Evolutionary conservation across 2,888 invertebrate species (phyloP).

Genomic region (Bhutanitis thaidina): DNA sequence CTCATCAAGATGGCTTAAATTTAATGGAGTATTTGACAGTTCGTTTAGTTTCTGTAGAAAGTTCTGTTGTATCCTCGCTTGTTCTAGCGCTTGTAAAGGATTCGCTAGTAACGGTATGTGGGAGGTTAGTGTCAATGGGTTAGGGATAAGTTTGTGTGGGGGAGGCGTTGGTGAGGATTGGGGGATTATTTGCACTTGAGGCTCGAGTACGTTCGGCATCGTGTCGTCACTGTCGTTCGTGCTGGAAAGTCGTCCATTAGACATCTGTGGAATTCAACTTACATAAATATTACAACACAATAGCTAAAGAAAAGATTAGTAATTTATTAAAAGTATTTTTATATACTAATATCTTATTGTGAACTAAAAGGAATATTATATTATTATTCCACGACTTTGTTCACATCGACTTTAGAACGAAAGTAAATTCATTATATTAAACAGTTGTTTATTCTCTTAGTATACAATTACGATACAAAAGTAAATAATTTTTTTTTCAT

Average conservation of each 20-base stretch:
- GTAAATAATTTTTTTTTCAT: too few species aligned
- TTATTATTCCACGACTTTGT: too few species aligned
- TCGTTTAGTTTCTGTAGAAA: slow-evolving; percentile 66
- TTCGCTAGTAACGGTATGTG: slow-evolving; percentile 47
- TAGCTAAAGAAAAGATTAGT: too few species aligned
- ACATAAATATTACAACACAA: too few species aligned
- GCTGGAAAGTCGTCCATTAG: slow-evolving; percentile 72
- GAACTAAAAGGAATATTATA: too few species aligned
- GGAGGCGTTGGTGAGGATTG: slow-evolving; percentile 58
- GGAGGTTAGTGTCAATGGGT: slow-evolving; percentile 34
- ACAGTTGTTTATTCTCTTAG: too few species aligned
- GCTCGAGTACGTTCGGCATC: slow-evolving; percentile 70
- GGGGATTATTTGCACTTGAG: slow-evolving; percentile 68
- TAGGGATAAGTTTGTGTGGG: slow-evolving; percentile 37
- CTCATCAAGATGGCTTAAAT: slow-evolving; percentile 68
- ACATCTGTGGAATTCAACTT: slow-evolving; percentile 51
- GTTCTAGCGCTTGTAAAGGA: slow-evolving; percentile 64
- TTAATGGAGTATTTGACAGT: slow-evolving; percentile 66
- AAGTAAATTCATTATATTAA: too few species aligned
- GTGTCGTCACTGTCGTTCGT: slow-evolving; percentile 77
- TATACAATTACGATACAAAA: too few species aligned
- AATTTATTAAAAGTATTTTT: too few species aligned
- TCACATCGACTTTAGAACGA: too few species aligned
- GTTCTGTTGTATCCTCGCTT: slow-evolving; percentile 65
- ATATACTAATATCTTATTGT: too few species aligned